Evolutionary conservation across 1,140 invertebrate genomes (phyloP).

Genomic region (Platyscapa corneri): DNA sequence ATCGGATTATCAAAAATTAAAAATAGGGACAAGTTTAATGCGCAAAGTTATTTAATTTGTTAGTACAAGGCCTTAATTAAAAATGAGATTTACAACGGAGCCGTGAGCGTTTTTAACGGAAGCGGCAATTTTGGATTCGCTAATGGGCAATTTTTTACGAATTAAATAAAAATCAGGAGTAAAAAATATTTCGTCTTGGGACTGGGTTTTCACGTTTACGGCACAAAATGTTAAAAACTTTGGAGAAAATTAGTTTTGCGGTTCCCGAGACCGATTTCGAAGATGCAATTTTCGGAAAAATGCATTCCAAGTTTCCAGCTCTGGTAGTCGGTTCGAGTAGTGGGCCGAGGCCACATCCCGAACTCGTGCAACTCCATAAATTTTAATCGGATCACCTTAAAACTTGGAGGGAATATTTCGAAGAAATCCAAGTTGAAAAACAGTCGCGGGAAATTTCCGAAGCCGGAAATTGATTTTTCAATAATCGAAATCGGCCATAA

Average conservation of each 20-base stretch:
- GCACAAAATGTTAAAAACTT: background rate
- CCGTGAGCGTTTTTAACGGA: background rate
- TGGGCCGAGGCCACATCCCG: background rate
- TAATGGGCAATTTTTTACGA: background rate
- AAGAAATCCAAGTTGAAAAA: background rate
- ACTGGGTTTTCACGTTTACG: background rate
- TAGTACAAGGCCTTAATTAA: too few relatives aligned
- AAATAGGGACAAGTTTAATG: background rate
- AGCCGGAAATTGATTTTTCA: background rate
- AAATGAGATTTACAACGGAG: background rate
- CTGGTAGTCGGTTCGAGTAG: background rate
- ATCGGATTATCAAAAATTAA: too few relatives aligned
- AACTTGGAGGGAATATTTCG: background rate
- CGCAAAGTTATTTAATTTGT: background rate
- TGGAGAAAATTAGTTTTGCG: background rate
- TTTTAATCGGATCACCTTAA: slow-evolving; percentile 10
- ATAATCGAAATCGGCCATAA: background rate
- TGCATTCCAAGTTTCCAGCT: slow-evolving; percentile 3
- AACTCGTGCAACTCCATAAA: background rate
- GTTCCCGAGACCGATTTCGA: background rate
- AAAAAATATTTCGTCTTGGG: background rate
- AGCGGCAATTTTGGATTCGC: background rate
- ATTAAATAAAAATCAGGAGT: background rate
- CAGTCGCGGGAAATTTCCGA: background rate
- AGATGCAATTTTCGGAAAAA: slow-evolving; percentile 8